A percentile compares a stretch with the other conserved stretches of the same genome.
phyloP scores from a whole-genome alignment of 2,797 vertebrate species.

The Geotrypetes seraphini region DNA sequence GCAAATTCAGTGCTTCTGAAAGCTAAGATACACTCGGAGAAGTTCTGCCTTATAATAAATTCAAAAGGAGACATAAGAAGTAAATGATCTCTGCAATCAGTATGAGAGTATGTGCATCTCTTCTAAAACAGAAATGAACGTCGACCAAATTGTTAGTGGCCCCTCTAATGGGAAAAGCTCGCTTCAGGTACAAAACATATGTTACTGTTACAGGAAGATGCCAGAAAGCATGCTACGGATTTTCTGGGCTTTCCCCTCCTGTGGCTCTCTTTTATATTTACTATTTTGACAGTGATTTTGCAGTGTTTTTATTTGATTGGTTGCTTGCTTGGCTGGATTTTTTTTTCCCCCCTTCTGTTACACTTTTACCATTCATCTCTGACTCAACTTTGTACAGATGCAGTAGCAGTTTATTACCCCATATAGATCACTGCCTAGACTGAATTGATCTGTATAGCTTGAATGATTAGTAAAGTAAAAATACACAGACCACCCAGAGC shows the following conservation, averaged over 20 bases:
- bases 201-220: slow-evolving; percentile 8
- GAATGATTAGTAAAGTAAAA: slow-evolving; percentile 23
- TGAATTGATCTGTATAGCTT: slow-evolving; percentile 26
- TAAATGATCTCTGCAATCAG: slow-evolving; percentile 2
- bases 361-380: slow-evolving; percentile 38
- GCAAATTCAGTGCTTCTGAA: no score
- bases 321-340: slow-evolving; percentile 21
- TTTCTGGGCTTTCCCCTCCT: slow-evolving; percentile 35
- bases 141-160: slow-evolving; percentile 32
- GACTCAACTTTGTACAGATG: slow-evolving; percentile 49
- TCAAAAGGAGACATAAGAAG: no score
- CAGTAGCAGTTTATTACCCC: slow-evolving; percentile 54
- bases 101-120: slow-evolving; percentile 10
- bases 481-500: slow-evolving; percentile 28
- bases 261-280: slow-evolving; percentile 20
- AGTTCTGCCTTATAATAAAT: no score
- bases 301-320: slow-evolving; percentile 20
- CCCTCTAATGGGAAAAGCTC: slow-evolving; percentile 13
- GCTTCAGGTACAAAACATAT: slow-evolving; percentile 19
- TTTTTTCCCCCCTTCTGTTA: slow-evolving; percentile 31
- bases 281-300: slow-evolving; percentile 13
- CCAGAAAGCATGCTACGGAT: slow-evolving; percentile 38
- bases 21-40: no score
- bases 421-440: slow-evolving; percentile 28
- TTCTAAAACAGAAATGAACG: slow-evolving; percentile 30